Percentiles rank a stretch among this genome's conserved stretches.
phyloP scores from a whole-genome alignment of 2,113 vertebrate genomes.

The Danionella cerebrum region DNA sequence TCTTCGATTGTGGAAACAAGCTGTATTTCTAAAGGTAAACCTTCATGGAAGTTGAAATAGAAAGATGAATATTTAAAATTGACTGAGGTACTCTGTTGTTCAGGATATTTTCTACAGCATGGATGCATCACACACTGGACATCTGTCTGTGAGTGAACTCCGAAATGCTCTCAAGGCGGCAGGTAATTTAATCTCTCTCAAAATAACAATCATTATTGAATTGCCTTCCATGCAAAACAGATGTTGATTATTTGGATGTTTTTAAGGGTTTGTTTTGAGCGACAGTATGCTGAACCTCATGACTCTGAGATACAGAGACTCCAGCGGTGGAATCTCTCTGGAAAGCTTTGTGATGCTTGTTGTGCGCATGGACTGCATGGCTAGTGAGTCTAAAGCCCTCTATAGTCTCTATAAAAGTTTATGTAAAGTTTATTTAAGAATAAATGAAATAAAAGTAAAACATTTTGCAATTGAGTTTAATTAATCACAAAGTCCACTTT shows the following conservation, averaged over 20 bases:
- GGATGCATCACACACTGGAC: constrained; percentile 53
- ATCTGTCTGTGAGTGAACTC: constrained; percentile 34
- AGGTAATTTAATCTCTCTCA: not conserved
- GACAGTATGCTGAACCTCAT: constrained; percentile 29
- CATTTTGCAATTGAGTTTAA: too few species aligned
- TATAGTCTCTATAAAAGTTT: too few species aligned
- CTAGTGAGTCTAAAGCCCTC: constrained; percentile 11
- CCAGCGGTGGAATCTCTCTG: constrained; percentile 23
- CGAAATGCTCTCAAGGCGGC: constrained; percentile 6
- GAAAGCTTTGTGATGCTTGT: constrained; percentile 26
- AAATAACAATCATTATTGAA: too few species aligned
- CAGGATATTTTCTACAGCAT: constrained; percentile 55
- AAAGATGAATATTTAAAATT: too few species aligned
- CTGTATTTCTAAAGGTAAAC: constrained; percentile 50
- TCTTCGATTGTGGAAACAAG: constrained; percentile 50
- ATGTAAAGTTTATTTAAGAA: too few species aligned
- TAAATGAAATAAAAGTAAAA: too few species aligned
- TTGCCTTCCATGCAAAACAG: not conserved
- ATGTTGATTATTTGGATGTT: not conserved
- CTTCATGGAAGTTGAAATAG: too few species aligned
- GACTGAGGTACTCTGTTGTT: not conserved
- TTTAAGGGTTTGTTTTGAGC: constrained; percentile 16
- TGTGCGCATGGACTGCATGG: constrained; percentile 29
- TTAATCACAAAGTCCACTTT: too few species aligned
- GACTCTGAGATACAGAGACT: constrained; percentile 16